Conservation (phyloP, 2,888 invertebrate species). For the Tetranychus piercei region DNA sequence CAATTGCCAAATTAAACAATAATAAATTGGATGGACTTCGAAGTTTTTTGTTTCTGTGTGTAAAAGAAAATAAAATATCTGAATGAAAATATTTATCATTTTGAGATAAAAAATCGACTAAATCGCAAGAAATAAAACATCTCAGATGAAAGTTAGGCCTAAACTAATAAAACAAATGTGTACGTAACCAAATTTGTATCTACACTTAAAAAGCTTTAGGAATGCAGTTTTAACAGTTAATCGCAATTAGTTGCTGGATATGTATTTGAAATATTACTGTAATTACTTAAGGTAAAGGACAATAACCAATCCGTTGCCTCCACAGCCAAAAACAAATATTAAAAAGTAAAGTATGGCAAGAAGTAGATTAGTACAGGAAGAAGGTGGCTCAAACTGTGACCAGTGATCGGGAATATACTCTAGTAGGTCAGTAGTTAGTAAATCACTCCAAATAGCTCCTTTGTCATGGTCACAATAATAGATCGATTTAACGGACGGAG, state of each 20-base stretch:
- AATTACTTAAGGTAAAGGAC: slow-evolving; percentile 50
- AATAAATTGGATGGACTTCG: slow-evolving; percentile 55
- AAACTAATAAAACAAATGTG: too few species aligned
- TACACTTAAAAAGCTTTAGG: too few species aligned
- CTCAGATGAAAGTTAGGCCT: too few species aligned
- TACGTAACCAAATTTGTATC: too few species aligned
- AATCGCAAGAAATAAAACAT: neutral
- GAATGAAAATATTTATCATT: neutral
- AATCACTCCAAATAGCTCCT: slow-evolving; percentile 13
- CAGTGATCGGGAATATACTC: slow-evolving; percentile 48
- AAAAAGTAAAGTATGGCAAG: slow-evolving; percentile 45
- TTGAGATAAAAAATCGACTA: neutral
- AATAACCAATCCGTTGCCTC: slow-evolving; percentile 52
- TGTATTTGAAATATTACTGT: neutral
- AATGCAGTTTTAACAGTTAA: too few species aligned
- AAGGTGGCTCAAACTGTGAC: slow-evolving; percentile 49
- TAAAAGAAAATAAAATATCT: neutral
- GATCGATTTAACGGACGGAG: neutral
- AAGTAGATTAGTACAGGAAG: slow-evolving; percentile 40
- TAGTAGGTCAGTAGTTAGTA: slow-evolving; percentile 40
- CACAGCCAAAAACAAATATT: slow-evolving; percentile 46
- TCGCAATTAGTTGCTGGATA: too few species aligned
- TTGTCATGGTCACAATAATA: slow-evolving; percentile 5
- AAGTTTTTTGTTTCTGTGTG: slow-evolving; percentile 45
- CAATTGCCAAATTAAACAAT: slow-evolving; percentile 53